phyloP scores from a whole-genome alignment of 2,797 vertebrate species.

The Sus cebifrons region DNA sequence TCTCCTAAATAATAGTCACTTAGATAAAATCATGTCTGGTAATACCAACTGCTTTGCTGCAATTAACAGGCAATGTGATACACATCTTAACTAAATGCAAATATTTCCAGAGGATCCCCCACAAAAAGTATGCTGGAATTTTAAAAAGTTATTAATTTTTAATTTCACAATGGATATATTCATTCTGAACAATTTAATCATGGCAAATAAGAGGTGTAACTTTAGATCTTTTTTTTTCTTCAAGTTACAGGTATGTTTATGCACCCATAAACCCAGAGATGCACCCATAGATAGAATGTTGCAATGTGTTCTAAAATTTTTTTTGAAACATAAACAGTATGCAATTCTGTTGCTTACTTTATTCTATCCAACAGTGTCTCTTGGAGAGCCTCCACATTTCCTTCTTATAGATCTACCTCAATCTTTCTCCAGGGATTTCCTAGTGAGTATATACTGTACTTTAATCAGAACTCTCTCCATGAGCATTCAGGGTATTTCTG shows the following conservation, averaged over 20 bases:
- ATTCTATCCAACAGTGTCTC: not conserved
- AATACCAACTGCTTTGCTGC: not conserved
- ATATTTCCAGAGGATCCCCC: not conserved
- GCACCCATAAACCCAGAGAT: not conserved
- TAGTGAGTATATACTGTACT: not conserved
- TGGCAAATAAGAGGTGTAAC: not conserved
- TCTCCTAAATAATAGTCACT: not conserved
- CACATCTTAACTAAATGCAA: slow-evolving; percentile 6
- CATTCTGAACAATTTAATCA: slow-evolving; percentile 30
- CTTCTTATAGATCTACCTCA: not conserved
- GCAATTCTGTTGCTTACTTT: not conserved
- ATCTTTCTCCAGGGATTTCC: not conserved
- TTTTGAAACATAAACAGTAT: not conserved
- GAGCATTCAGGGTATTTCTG: not conserved
- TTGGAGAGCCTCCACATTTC: not conserved
- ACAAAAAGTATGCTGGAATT: not conserved
- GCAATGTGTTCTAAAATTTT: not conserved
- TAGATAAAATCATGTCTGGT: slow-evolving; percentile 16
- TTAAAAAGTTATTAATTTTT: not conserved
- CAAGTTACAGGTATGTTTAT: not conserved
- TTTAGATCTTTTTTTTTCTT: not conserved
- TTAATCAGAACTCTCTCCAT: not conserved
- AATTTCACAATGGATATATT: not conserved
- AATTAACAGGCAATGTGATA: not conserved
- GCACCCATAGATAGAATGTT: not conserved